Evolutionary conservation across 2,113 vertebrate species (phyloP), one percentile per base, ranked within the genome.

Genomic region (Malaclemys terrapin): DNA sequence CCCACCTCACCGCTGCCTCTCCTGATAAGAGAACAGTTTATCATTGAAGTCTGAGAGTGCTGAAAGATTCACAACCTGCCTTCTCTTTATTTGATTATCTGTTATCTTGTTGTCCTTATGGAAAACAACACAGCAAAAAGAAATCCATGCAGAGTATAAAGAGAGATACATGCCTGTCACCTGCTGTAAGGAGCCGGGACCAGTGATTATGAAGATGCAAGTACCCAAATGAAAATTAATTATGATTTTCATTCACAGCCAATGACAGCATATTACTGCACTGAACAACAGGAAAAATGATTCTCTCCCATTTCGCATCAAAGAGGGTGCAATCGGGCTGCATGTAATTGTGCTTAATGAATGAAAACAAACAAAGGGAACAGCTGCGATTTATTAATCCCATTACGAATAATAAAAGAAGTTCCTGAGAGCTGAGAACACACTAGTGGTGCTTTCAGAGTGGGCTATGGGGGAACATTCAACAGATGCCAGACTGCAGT

Each of bases 371-470:
- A 98, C 97, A 98, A 98, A 98, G 94, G 97, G 97, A 98, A 97
- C 98, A 98, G 98, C 98, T 98, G 98, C 75, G 96, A 97, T 98
- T 98, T 98, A 98, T 98, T 98, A 98, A 98, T 98, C 97, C 96
- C 97, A 97, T 98, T 98, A 98, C 97, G 95, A 97, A 97, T 96
- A 97, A 97, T 96, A 97, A 96, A 97, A 97, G 95, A 97, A 97
- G 97, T 97, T 98, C 98, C 97, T 96, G 93, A 96, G 97, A 98
- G 96, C 97, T 97, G 96, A 76, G 96, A 98, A 97, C 89, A 96
- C 94, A 96, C 90, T 97, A 94, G 96, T 82, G 96, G 89, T 93
- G 93, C 94, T 97, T 25, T 0, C 62, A 91, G 87, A 96, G 92
- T 13, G 0, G 91, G 89, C 82, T 3, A 90, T 19, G 88, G 90